phyloP scores from a whole-genome alignment of 2,797 vertebrate species.

The Rhinophrynus dorsalis region DNA sequence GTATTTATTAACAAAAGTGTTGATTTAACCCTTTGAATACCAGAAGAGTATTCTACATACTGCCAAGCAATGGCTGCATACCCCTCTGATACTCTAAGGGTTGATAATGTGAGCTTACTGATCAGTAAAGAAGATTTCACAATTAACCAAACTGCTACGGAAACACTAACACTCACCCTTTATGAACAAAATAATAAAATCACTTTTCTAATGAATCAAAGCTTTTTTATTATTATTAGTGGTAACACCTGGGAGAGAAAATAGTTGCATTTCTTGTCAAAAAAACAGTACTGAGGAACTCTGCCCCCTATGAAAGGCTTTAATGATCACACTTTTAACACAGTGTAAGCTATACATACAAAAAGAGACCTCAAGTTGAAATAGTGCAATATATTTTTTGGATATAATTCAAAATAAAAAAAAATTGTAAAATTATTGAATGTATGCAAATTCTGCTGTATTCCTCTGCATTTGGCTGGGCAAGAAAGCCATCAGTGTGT shows the following conservation, averaged over 20 bases:
- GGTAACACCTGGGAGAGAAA: conserved; percentile 50
- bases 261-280: conserved; percentile 40
- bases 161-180: too few species aligned
- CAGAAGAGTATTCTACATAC: too few species aligned
- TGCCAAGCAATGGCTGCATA: too few species aligned
- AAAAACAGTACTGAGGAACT: background rate
- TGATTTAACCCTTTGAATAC: too few species aligned
- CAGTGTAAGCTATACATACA: conserved; percentile 48
- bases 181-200: conserved; percentile 27
- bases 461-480: conserved; percentile 74
- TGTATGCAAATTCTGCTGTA: conserved; percentile 62
- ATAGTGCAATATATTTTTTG: conserved; percentile 60
- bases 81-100: too few species aligned
- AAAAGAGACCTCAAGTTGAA: conserved; percentile 55
- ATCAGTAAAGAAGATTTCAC: too few species aligned
- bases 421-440: conserved; percentile 59
- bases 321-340: conserved; percentile 21
- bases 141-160: too few species aligned
- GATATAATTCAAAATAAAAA: conserved; percentile 17
- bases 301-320: background rate
- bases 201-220: conserved; percentile 33
- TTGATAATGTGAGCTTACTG: too few species aligned
- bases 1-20: too few species aligned
- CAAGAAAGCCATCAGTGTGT: conserved; percentile 64
- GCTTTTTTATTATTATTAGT: conserved; percentile 33